Evolutionary conservation across 2,113 vertebrate genomes (phyloP), one percentile per base, ranked within the genome.

Genomic region (Chaetodon auriga): DNA sequence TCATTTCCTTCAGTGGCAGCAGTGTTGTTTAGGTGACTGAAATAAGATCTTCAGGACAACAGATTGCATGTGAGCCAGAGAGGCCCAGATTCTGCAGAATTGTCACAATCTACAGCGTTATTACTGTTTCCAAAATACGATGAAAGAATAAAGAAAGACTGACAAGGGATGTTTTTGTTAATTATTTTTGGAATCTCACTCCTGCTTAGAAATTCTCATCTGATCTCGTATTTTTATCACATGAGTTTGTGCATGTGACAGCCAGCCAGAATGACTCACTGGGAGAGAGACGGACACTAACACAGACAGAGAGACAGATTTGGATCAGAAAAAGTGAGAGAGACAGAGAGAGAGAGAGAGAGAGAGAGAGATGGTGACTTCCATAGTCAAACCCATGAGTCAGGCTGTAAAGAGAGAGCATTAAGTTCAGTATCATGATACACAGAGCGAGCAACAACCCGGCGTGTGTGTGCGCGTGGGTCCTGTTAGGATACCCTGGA

Each of bases 381-480:
- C 62, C 55, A 62, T 10, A 53, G 63, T 75, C 8, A 16, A 62
- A 60, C 1, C 55, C 4, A 8, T 75, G 71, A 81, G 63, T 75
- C 64, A 68, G 68, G 21, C 76, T 16, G 23, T 68, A 18, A 58
- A 68, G 45, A 30, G 45, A 35, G 41, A 80, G 51, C 49, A 19
- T 5, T 8, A n/a, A 81, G 80, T 58, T 66, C 69, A 81, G 69
- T 14, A 58, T 73, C 19, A 66, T 18, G 30, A 73, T 55, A 36
- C 68, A 64, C 36, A 15, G 19, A n/a, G 19, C 57, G 30, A 48
- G 55, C 43, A 61, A 68, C 13, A 58, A 18, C 36, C 46, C 46
- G n/a, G 6, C 35, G 63, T 35, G 23, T 19, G 1, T 21, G 1
- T 75, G 13, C 62, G 45, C 68, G 13, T 46, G 38, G 62, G 12